These are phyloP conservation scores for Chaetodon auriga DNA, from an alignment of 2,113 vertebrate genomes.

Conservation along the genomic window DNA sequence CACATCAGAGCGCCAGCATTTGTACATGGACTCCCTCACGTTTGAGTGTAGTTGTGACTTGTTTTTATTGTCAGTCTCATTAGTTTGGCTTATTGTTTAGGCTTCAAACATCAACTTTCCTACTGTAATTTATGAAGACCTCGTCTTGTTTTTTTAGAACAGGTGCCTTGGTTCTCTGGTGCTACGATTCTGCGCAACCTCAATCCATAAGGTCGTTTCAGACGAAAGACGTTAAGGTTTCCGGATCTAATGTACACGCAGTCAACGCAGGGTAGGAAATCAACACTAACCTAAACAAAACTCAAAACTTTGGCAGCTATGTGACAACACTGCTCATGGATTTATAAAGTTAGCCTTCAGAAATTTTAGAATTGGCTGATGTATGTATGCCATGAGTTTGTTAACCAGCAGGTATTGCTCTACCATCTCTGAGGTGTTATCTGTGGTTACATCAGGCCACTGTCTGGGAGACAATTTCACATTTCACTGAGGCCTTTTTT, in stretches of 20 bases:
- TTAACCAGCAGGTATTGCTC: background rate
- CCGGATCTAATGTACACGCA: background rate
- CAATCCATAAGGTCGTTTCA: background rate
- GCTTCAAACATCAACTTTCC: conserved; percentile 26
- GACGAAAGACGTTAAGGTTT: conserved; percentile 11
- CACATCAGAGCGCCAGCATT: background rate
- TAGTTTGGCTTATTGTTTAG: conserved; percentile 20
- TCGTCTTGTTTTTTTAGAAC: conserved; percentile 34
- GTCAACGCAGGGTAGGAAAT: conserved; percentile 59
- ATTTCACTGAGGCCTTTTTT: background rate
- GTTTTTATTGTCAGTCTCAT: conserved; percentile 29
- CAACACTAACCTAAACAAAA: conserved; percentile 63
- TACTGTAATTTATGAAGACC: conserved; percentile 57
- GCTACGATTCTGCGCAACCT: conserved; percentile 56
- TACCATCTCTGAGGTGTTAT: background rate
- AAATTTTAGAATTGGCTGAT: background rate
- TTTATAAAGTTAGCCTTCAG: background rate
- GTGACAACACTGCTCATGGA: conserved; percentile 5
- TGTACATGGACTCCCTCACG: conserved; percentile 25
- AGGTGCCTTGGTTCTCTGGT: conserved; percentile 68
- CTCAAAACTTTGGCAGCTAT: conserved; percentile 60
- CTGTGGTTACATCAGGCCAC: background rate
- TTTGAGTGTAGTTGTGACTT: conserved; percentile 26
- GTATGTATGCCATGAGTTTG: background rate
- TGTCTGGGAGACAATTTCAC: background rate